Conservation (phyloP, 2,797 vertebrate genomes). For the Mormyrops attenuatus region DNA sequence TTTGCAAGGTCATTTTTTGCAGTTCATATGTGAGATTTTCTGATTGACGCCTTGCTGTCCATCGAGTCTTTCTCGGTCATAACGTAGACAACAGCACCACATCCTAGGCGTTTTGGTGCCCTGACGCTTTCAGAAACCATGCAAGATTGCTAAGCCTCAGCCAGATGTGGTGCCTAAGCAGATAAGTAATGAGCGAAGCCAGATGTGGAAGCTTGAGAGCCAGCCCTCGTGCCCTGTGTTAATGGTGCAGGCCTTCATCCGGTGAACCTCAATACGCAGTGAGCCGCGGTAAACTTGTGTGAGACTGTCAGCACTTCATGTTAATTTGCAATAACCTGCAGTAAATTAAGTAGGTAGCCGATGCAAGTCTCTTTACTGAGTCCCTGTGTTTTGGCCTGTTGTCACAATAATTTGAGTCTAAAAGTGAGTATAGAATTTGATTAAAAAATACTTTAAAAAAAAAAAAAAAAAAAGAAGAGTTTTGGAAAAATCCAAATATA, state of each 20-base stretch:
- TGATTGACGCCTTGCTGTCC: not conserved
- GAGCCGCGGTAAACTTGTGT: not conserved
- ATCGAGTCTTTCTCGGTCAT: not conserved
- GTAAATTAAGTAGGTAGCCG: not conserved
- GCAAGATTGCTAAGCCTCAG: not conserved
- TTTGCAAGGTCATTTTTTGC: not conserved
- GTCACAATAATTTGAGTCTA: not conserved
- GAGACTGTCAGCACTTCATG: not conserved
- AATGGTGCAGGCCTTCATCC: not conserved
- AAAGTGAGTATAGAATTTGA: not conserved
- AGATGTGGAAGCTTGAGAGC: not conserved
- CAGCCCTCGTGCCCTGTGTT: not conserved
- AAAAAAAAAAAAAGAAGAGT: not conserved
- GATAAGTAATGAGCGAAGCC: not conserved
- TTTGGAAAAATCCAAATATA: not conserved
- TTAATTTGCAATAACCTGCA: not conserved
- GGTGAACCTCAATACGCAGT: not conserved
- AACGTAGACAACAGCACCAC: not conserved
- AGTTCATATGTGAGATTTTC: not conserved
- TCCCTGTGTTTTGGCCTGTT: not conserved
- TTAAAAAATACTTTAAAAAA: not conserved
- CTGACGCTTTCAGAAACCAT: not conserved
- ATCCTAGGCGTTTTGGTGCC: not conserved
- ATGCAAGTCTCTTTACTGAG: not conserved
- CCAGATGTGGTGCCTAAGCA: not conserved